phyloP scores from a whole-genome alignment of 2,113 vertebrate genomes.

The Xenus cinereus region DNA sequence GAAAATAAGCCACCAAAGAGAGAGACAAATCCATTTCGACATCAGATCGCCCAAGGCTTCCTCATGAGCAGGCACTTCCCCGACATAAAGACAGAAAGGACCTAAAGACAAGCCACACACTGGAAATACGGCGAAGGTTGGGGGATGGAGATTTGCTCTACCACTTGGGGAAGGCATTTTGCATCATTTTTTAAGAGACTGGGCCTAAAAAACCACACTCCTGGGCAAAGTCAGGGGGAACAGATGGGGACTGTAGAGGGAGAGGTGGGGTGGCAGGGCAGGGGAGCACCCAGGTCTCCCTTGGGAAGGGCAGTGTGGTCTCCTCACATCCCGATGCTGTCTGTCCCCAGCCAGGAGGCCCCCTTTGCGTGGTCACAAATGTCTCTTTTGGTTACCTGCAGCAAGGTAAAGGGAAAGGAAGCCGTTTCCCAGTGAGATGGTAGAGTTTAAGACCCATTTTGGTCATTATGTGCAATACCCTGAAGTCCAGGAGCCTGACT shows the following conservation, averaged over 20 bases:
- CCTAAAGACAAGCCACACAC: neutral
- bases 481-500: neutral
- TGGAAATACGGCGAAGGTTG: neutral
- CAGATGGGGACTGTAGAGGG: fast-evolving
- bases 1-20: neutral
- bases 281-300: neutral
- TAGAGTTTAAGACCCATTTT: neutral
- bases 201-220: neutral
- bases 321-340: neutral
- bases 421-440: neutral
- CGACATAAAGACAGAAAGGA: neutral
- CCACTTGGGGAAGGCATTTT: neutral
- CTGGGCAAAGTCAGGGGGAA: neutral
- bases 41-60: neutral
- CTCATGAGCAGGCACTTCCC: neutral
- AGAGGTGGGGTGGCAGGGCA: neutral
- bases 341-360: neutral
- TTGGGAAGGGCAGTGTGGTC: neutral
- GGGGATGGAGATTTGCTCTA: neutral
- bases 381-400: neutral
- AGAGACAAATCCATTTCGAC: neutral
- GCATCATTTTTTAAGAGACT: neutral
- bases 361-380: fast-evolving
- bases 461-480: neutral
- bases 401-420: neutral